phyloP scores from a whole-genome alignment of 2,888 invertebrate species.

The Ophonus ardosiacus region DNA sequence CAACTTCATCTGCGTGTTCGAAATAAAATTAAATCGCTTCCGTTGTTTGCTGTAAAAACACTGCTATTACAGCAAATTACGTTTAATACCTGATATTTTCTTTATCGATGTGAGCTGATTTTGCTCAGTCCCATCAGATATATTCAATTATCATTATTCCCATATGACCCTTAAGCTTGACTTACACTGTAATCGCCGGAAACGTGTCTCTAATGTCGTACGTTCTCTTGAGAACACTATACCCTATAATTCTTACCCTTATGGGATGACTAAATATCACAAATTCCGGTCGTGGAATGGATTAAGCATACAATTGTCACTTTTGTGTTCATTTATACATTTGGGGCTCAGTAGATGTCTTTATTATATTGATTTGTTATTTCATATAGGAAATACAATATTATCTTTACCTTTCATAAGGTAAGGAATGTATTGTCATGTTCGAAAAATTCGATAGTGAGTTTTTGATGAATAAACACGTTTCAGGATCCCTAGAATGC shows the following conservation, averaged over 20 bases:
- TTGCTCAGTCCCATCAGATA: neutral
- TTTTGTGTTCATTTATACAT: too few relatives aligned
- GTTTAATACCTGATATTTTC: slow-evolving; percentile 47
- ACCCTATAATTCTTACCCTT: neutral
- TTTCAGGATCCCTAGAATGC: too few relatives aligned
- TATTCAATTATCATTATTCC: neutral
- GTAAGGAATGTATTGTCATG: too few relatives aligned
- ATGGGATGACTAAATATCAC: neutral
- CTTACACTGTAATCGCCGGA: neutral
- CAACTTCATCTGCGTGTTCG: slow-evolving; percentile 53
- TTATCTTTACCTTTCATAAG: too few relatives aligned
- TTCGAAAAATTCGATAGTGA: too few relatives aligned
- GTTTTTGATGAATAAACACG: too few relatives aligned
- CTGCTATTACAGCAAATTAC: slow-evolving; percentile 38
- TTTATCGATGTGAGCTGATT: slow-evolving; percentile 17
- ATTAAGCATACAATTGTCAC: too few relatives aligned
- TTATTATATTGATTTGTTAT: too few relatives aligned
- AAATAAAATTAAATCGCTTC: slow-evolving; percentile 53
- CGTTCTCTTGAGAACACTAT: neutral
- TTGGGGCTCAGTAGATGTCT: too few relatives aligned
- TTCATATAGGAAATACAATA: too few relatives aligned
- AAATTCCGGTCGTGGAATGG: neutral
- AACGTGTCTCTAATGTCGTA: neutral
- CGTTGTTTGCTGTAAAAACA: slow-evolving; percentile 53
- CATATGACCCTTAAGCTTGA: neutral